phyloP scores from a whole-genome alignment of 37 sponge, comb jelly and placozoan genomes.

The Diacarnus erythraeanus region DNA sequence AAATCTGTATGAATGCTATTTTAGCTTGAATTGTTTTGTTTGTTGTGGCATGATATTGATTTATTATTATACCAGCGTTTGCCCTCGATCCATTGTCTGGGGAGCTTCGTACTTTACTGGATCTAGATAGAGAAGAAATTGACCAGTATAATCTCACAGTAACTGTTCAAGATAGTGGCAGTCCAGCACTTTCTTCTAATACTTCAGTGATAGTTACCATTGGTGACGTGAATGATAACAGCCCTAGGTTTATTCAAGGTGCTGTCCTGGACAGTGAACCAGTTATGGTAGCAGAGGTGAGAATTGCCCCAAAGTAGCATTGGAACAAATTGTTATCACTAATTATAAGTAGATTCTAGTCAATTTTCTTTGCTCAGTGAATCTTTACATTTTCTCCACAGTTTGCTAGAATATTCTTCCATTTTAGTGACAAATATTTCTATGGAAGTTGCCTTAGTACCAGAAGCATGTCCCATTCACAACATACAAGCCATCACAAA shows the following conservation, averaged over 20 bases:
- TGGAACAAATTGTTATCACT: too few species aligned
- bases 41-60: neutral
- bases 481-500: too few species aligned
- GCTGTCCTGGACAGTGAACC: neutral
- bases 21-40: too few species aligned
- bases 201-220: constrained; percentile 30
- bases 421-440: too few species aligned
- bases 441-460: too few species aligned
- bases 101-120: constrained; percentile 4
- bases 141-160: constrained; percentile 23
- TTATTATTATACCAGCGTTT: neutral
- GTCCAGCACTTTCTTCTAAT: neutral
- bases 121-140: constrained; percentile 27
- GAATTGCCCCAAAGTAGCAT: too few species aligned
- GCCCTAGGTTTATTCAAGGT: constrained; percentile 24
- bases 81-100: constrained; percentile 15
- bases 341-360: too few species aligned
- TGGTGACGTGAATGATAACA: constrained; percentile 64
- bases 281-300: constrained; percentile 22
- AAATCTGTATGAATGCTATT: too few species aligned
- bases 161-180: constrained; percentile 19
- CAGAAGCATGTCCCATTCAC: too few species aligned
- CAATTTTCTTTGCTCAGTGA: too few species aligned
- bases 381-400: too few species aligned
- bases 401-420: too few species aligned